Base-by-base conservation (phyloP, 1,140 invertebrate species). In the Drosophila kanapiae region DNA sequence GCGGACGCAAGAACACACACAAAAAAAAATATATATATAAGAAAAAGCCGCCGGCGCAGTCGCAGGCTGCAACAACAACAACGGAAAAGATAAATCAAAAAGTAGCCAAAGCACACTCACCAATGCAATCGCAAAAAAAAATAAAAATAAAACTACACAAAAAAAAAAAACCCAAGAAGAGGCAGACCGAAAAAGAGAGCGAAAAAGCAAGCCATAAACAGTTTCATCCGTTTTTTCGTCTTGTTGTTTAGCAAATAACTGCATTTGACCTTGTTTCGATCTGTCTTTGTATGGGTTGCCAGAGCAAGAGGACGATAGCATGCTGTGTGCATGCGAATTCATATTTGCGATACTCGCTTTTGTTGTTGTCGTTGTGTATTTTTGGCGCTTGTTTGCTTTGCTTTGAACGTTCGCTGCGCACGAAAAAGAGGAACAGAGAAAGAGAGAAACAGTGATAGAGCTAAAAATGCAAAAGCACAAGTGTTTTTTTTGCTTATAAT, bases 11-110 rank as follows among this genome's bases (percentile, higher is more conserved):
- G 16, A 37, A n/a, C 37, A 56, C 9, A 29, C 9, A 27, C 49
- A 8, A 37, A 27, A n/a, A 23, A 14, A 51, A 42, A 31, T 58
- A 69, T 49, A 42, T 10, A 54, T 14, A 35, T 58, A 75, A 63
- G 60, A 59, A 69, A 64, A 82, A 70, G 67, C 59, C 75, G 68
- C 57, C 59, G 42, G 69, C 69, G 82, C 82, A 78, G 69, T 56
- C 79, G 72, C 80, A 80, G 76, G 42, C 75, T 63, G 56, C 68
- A 63, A 33, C 77, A 72, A 58, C 60, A 78, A 78, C 62, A 88
- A 90, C 85, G 85, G 85, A 90, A 90, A 90, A 90, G 78, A 90
- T 90, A 90, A 90, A 88, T 88, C 85, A 90, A 90, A 90, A 84
- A 90, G 85, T 91, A 90, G 84, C 81, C 70, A 74, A 65, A 77